Evolutionary conservation across 2,888 invertebrate genomes (phyloP), one percentile per base, ranked within the genome.

Genomic region (Idaea biselata): DNA sequence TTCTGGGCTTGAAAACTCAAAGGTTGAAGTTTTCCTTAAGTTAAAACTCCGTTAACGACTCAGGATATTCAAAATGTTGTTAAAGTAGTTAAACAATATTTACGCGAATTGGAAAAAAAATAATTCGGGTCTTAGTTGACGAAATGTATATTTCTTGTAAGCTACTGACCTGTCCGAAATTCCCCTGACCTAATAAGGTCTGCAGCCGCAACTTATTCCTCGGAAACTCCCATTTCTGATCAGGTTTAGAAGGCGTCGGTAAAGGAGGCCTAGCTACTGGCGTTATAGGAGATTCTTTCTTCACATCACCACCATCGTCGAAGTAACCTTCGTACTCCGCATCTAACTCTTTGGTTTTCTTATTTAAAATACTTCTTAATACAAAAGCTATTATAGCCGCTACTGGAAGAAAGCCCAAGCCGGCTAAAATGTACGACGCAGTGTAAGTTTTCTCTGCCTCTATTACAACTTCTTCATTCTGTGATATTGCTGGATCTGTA

Each of bases 181-280:
- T 96, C 53, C 97, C 97, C 86, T 97, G 96, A 7, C 97, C 97
- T 31, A 97, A 87, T 60, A 97, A 93, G 18, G 96, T 96, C 77
- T 96, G 96, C 62, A 97, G 88, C 56, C 96, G 93, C 58, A 97
- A 91, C 75, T 96, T 96, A 68, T 95, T 95, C 69, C 97, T 93
- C 0, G 97, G 96, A 78, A 97, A 97, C 81, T 97, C 97, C 94
- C 95, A 95, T 76, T 94, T 93, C 59, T 93, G 93, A 71, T 94
- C 94, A 56, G 94, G 93, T 73, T 94, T 93, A 1, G 91, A 81
- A 3, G 92, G 92, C 17, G 93, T 87, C 0, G 93, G 93, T 66
- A 93, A 74, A 14, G 93, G 93, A n/a, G 94, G 92, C 65, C 94
- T 88, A 59, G 94, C 94, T 17, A 94, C 93, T 33, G 93, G 92